phyloP scores from a whole-genome alignment of 1,140 invertebrate genomes.

The Apis cerana region DNA sequence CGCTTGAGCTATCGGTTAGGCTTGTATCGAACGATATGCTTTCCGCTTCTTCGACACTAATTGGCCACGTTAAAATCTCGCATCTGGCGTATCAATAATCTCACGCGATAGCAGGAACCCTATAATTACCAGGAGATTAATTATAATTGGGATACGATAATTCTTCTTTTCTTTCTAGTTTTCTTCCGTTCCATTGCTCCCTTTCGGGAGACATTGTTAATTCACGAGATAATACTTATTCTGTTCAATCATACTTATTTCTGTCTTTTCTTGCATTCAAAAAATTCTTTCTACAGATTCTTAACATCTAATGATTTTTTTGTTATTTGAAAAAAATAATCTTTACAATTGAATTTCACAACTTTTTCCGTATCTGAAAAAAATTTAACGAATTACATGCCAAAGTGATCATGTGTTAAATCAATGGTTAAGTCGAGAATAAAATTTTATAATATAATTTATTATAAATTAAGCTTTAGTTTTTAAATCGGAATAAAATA shows the following conservation, averaged over 20 bases:
- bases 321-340: too few species aligned
- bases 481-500: too few species aligned
- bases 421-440: too few species aligned
- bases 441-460: too few species aligned
- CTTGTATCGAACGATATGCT: slow-evolving; percentile 43
- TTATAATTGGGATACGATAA: slow-evolving; percentile 59
- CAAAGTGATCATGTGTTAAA: too few species aligned
- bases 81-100: slow-evolving; percentile 47
- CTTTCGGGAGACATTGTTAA: background rate
- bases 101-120: slow-evolving; percentile 34
- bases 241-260: background rate
- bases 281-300: background rate
- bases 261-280: background rate
- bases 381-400: too few species aligned
- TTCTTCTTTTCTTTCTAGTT: background rate
- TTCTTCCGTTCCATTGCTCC: background rate
- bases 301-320: too few species aligned
- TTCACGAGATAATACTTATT: slow-evolving; percentile 4
- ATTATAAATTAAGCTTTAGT: too few species aligned
- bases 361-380: too few species aligned
- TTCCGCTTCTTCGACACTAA: slow-evolving; percentile 42
- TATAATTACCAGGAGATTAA: slow-evolving; percentile 54
- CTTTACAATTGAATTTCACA: too few species aligned
- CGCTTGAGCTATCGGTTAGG: background rate
- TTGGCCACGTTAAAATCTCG: slow-evolving; percentile 45